These are phyloP conservation scores for Ophioninae sp. DNA, from an alignment of 2,888 invertebrate genomes.

Conservation along the genomic window DNA sequence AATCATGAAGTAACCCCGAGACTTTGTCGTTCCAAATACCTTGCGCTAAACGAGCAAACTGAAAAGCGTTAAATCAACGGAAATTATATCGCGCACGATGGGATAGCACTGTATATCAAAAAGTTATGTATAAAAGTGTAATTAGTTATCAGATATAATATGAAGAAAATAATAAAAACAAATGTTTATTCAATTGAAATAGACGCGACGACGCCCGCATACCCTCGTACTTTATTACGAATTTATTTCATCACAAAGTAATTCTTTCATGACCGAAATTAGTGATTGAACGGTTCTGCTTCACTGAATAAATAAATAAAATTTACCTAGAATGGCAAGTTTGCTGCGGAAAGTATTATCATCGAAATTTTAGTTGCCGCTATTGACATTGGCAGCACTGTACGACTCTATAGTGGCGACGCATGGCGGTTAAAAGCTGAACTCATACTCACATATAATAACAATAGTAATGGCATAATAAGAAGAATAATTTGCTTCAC, in stretches of 20 bases:
- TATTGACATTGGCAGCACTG: constrained; percentile 12
- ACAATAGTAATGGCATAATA: not conserved
- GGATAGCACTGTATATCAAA: not conserved
- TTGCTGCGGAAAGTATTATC: no score
- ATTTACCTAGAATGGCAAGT: no score
- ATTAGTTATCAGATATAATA: not conserved
- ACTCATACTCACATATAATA: not conserved
- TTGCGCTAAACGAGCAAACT: not conserved
- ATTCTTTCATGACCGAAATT: not conserved
- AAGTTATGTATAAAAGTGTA: not conserved
- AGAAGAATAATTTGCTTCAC: constrained; percentile 12
- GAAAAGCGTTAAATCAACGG: not conserved
- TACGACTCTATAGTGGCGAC: not conserved
- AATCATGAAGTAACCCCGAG: constrained; percentile 68
- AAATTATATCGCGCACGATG: not conserved
- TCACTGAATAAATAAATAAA: not conserved
- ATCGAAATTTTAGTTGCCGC: not conserved
- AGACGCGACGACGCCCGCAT: not conserved
- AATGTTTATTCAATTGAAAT: not conserved
- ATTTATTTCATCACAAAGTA: not conserved
- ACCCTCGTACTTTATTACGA: not conserved
- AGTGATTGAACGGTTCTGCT: not conserved
- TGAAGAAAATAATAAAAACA: not conserved
- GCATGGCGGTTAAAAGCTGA: not conserved
- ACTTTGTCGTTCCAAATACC: not conserved